These are phyloP conservation scores for Danaus chrysippus DNA, from an alignment of 2,888 invertebrate species.

Conservation along the genomic window DNA sequence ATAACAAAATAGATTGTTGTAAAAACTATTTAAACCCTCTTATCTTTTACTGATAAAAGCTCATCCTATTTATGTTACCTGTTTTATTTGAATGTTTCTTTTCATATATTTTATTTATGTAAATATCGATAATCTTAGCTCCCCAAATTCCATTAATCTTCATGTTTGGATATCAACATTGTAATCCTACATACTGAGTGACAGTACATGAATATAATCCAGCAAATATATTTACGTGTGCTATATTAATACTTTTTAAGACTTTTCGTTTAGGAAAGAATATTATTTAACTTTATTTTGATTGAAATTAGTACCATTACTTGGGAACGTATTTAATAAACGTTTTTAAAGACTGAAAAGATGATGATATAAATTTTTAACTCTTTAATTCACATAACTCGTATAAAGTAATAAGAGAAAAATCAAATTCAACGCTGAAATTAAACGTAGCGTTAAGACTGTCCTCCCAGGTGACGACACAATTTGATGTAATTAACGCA, in stretches of 20 bases:
- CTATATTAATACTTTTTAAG: not conserved
- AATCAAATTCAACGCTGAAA: constrained; percentile 53
- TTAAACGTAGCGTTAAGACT: constrained; percentile 44
- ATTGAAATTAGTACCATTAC: too few relatives aligned
- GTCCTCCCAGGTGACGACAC: constrained; percentile 60
- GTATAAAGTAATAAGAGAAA: constrained; percentile 42
- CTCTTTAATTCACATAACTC: not conserved
- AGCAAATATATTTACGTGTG: not conserved
- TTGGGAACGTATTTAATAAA: too few relatives aligned
- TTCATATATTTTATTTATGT: too few relatives aligned
- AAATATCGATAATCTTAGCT: constrained; percentile 4
- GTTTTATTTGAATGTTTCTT: too few relatives aligned
- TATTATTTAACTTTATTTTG: too few relatives aligned
- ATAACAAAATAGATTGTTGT: not conserved
- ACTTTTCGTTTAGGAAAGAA: not conserved
- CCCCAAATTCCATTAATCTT: constrained; percentile 2
- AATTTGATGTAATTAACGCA: constrained; percentile 68
- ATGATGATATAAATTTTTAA: too few relatives aligned
- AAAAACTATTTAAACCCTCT: not conserved
- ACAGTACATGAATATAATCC: not conserved
- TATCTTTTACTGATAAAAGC: too few relatives aligned
- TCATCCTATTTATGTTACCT: too few relatives aligned
- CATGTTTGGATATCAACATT: constrained; percentile 4
- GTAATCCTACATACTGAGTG: constrained; percentile 5
- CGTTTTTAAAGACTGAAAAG: too few relatives aligned